Conservation (phyloP, 2,888 invertebrate genomes). For the Scelioninae gen. 2 region DNA sequence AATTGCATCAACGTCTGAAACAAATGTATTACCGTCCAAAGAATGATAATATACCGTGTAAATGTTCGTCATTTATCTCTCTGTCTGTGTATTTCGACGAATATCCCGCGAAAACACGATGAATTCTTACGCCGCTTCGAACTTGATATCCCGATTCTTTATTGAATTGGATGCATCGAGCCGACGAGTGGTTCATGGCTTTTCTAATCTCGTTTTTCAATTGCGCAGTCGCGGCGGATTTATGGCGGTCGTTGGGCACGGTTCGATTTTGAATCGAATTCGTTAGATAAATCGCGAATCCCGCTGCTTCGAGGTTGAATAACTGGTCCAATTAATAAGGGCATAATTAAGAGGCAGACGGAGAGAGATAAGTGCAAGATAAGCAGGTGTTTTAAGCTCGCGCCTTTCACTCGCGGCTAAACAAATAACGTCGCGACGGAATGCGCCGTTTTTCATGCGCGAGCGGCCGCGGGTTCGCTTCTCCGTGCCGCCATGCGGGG, state of each 20-base stretch:
- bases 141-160: slow-evolving; percentile 29
- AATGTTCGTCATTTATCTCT: too few relatives aligned
- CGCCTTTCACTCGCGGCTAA: slow-evolving; percentile 54
- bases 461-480: too few relatives aligned
- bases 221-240: slow-evolving; percentile 14
- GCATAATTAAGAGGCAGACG: slow-evolving; percentile 43
- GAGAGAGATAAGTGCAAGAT: slow-evolving; percentile 45
- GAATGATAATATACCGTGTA: too few relatives aligned
- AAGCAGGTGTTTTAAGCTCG: slow-evolving; percentile 50
- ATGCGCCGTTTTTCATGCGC: too few relatives aligned
- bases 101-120: slow-evolving; percentile 1
- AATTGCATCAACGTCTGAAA: too few relatives aligned
- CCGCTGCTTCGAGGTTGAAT: slow-evolving; percentile 38
- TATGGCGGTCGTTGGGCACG: background rate
- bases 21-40: too few relatives aligned
- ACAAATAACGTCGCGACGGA: slow-evolving; percentile 43
- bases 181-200: slow-evolving; percentile 37
- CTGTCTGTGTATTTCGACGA: background rate
- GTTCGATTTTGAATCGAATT: slow-evolving; percentile 44
- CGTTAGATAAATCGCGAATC: slow-evolving; percentile 33
- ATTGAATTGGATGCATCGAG: slow-evolving; percentile 26
- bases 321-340: slow-evolving; percentile 56
- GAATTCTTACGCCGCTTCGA: slow-evolving; percentile 7
- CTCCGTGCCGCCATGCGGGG: too few relatives aligned
- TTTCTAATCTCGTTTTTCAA: slow-evolving; percentile 41